Percentiles rank a stretch among this genome's conserved stretches.
Conservation (phyloP, 23 tunicate genomes). For the Botrylloides violaceus region DNA sequence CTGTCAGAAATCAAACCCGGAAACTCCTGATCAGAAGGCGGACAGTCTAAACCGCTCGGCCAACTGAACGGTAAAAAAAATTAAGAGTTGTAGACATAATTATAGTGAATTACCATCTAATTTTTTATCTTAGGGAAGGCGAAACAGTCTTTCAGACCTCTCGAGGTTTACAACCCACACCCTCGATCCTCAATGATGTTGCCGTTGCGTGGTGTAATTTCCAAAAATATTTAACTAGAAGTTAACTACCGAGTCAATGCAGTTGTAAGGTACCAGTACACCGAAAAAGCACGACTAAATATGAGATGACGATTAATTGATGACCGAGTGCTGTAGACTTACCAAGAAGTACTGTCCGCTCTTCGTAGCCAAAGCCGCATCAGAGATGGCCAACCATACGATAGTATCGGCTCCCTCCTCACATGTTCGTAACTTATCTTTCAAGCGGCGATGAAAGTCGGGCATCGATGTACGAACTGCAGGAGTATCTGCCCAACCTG, state of each 20-base stretch:
- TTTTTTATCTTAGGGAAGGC: too few relatives aligned
- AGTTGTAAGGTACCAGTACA: conserved; percentile 39
- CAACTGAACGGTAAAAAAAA: too few relatives aligned
- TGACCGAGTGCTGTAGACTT: too few relatives aligned
- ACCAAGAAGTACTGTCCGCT: conserved; percentile 57
- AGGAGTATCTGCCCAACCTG: conserved; percentile 99
- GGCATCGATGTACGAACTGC: conserved; percentile 89
- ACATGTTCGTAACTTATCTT: conserved; percentile 46
- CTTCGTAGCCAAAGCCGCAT: conserved; percentile 34
- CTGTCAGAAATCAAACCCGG: too few relatives aligned
- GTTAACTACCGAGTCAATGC: conserved; percentile 47
- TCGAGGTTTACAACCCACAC: too few relatives aligned
- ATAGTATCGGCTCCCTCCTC: conserved; percentile 76
- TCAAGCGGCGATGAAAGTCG: conserved; percentile 51
- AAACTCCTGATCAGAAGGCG: too few relatives aligned
- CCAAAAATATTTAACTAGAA: too few relatives aligned
- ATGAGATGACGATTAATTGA: conserved; percentile 37
- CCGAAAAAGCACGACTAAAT: conserved; percentile 35
- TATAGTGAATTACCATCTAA: too few relatives aligned
- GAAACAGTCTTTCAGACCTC: too few relatives aligned
- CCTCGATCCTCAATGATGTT: too few relatives aligned
- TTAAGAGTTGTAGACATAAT: conserved; percentile 24
- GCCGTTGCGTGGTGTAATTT: too few relatives aligned
- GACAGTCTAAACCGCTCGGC: too few relatives aligned
- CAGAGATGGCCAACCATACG: conserved; percentile 65